Base-by-base conservation (phyloP, 2,797 vertebrate genomes). In the Sciurus carolinensis region DNA sequence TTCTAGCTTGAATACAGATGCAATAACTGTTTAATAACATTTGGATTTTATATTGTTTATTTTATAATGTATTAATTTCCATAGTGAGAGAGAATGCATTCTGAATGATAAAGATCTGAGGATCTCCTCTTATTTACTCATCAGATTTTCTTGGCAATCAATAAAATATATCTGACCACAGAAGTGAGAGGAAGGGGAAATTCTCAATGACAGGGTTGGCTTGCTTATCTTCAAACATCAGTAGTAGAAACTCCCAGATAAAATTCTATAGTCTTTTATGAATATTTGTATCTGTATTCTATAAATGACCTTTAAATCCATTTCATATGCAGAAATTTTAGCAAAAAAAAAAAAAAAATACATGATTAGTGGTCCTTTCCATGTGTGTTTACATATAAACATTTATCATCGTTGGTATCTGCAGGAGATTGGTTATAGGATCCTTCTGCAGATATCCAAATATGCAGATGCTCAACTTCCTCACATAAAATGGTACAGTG, bases 1-100 rank as follows among this genome's bases (percentile, higher is more conserved):
- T 96, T 90, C 11, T 71, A 42, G 20, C 87, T 94, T 83, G 44
- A 89, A 67, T 54, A 92, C 0, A 80, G 80, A 72, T 36, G 12
- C 4, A 90, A 39, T 26, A 84, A 52, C 94, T 67, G 22, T 12
- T 95, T n/a, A 39, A 24, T 71, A 57, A 86, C 28, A 69, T 64
- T 83, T 93, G 2, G 14, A 82, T 7, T 79, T 94, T 52, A 20
- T 77, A 42, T 81, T 76, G 39, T 44, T 93, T 71, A 50, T 76
- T 94, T 94, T 17, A 36, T 7, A 33, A 54, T 76, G 57, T 7
- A 54, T 79, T 91, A 80, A 73, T 73, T 81, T 92, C 42, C 24
- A 77, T 11, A 39, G 6, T 10, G 66, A 95, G 11, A 4, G 44
- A 66, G 7, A 57, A 4, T 7, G 8, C 4, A 26, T 52, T 88